Base-by-base conservation (phyloP, 2,797 vertebrate genomes). In the Phataginus tetradactyla region DNA sequence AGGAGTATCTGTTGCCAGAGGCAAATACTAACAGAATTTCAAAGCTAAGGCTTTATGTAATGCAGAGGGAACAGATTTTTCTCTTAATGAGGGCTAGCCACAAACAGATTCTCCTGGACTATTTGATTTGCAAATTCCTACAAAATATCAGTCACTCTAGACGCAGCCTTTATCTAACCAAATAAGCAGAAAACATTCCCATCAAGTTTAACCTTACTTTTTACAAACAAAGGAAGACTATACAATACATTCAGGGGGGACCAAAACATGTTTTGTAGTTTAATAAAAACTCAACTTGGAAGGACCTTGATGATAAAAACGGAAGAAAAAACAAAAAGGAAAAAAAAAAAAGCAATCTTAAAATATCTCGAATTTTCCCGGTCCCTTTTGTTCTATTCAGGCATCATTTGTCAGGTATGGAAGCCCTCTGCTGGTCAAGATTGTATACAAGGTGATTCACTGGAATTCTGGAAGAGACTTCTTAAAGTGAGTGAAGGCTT, bases 351-450 rank as follows among this genome's bases (percentile, higher is more conserved):
- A 34, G 18, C 25, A 37, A 20, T 23, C 11, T 39, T 74, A 83
- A 86, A 78, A 84, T 42, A 34, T 2, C 1, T 29, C 9, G 12
- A 45, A 84, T 87, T 29, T 59, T 66, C 39, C 83, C 51, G 4
- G 53, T 90, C 78, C 81, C 79, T 66, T 95, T 91, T 57, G 90
- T 45, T 84, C 42, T 4, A 71, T 1, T 15, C 12, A 3, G 86
- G 37, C 78, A 96, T 96, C 81, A 96, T 98, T 98, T 98, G 91
- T 97, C 98, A 98, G 97, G 92, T 96, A 98, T 95, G 96, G 98
- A 98, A 98, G 98, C 98, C 98, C 98, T 98, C 98, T 99, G 96
- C 98, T 99, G 98, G 98, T 97, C 98, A 98, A 95, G 10, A 7
- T 27, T 96, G 94, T 90, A 95, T 74, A 83, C 72, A 93, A 97